A percentile compares a stretch with the other conserved stretches of the same genome.
These are phyloP conservation scores for Eupeodes luniger DNA, from an alignment of 2,888 invertebrate species.

Conservation along the genomic window DNA sequence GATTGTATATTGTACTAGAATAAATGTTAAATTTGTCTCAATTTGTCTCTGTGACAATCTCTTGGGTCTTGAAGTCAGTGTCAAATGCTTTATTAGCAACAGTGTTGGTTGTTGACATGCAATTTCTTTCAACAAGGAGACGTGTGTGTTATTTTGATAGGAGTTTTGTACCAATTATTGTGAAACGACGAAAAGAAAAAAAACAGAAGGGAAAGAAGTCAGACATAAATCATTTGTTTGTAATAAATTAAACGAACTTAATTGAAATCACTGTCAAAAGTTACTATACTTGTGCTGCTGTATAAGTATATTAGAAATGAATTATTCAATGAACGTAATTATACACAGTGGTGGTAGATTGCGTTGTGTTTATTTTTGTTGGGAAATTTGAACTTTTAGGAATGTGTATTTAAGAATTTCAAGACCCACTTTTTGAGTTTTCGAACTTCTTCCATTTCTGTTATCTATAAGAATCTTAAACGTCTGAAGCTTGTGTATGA, in stretches of 20 bases:
- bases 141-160: neutral
- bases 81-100: constrained; percentile 63
- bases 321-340: too few species aligned
- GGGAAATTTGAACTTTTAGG: too few species aligned
- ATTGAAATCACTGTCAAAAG: neutral
- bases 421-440: too few species aligned
- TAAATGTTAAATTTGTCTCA: constrained; percentile 71
- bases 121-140: constrained; percentile 48
- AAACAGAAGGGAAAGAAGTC: neutral
- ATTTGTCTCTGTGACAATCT: constrained; percentile 70
- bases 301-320: too few species aligned
- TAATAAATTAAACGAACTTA: neutral
- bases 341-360: too few species aligned
- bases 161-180: constrained; percentile 21
- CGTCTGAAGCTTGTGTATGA: too few species aligned
- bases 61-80: constrained; percentile 42
- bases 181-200: neutral
- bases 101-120: constrained; percentile 63
- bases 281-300: neutral
- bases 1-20: constrained; percentile 12
- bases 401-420: too few species aligned
- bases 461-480: too few species aligned
- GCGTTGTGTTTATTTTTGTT: too few species aligned
- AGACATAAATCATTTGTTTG: neutral
- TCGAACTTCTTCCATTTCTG: too few species aligned